phyloP scores from a whole-genome alignment of 2,113 vertebrate species.

The Xyrauchen texanus region DNA sequence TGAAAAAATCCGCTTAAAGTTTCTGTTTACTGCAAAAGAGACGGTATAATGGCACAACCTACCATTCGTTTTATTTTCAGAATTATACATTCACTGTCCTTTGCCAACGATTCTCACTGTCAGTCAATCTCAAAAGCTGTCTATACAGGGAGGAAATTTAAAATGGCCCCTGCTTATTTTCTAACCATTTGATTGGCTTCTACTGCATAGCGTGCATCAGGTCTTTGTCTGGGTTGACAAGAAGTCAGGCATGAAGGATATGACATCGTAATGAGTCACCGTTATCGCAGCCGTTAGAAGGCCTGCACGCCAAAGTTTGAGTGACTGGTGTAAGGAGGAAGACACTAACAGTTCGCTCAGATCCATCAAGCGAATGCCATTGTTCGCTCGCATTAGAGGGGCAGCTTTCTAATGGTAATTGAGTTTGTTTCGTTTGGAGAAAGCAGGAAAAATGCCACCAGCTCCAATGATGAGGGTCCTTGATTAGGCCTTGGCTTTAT shows the following conservation, averaged over 20 bases:
- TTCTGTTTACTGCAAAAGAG: background rate
- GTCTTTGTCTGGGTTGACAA: conserved; percentile 77
- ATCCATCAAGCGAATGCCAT: conserved; percentile 71
- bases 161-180: conserved; percentile 52
- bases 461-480: conserved; percentile 81
- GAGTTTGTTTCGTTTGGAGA: conserved; percentile 79
- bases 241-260: conserved; percentile 74
- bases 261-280: conserved; percentile 72
- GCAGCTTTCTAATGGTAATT: conserved; percentile 95
- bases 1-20: background rate
- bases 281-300: conserved; percentile 74
- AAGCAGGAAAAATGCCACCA: conserved; percentile 74
- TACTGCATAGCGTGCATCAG: conserved; percentile 62
- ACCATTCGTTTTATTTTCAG: conserved; percentile 43
- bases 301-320: conserved; percentile 71
- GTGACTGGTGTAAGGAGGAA: conserved; percentile 44
- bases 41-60: no score
- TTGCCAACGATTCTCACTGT: conserved; percentile 62
- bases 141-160: conserved; percentile 47
- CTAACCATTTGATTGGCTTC: conserved; percentile 49
- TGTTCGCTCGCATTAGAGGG: conserved; percentile 81
- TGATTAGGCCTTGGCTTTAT: conserved; percentile 78
- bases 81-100: conserved; percentile 71
- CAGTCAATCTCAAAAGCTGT: conserved; percentile 52
- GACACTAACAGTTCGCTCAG: conserved; percentile 46